These are phyloP conservation scores for Zaprionus bogoriensis DNA, from an alignment of 2,888 invertebrate genomes.

Conservation along the genomic window DNA sequence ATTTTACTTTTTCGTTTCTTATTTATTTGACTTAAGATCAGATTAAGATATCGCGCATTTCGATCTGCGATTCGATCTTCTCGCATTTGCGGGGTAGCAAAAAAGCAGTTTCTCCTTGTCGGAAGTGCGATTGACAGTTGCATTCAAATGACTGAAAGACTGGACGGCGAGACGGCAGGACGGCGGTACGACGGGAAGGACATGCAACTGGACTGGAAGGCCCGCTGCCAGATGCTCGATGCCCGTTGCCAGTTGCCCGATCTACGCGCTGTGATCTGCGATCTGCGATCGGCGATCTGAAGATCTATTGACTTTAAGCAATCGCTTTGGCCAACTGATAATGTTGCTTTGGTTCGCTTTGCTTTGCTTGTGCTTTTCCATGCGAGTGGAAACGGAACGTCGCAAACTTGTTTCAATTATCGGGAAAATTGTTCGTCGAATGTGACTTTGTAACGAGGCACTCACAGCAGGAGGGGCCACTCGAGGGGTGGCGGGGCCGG, in stretches of 20 bases:
- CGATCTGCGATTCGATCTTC: not conserved
- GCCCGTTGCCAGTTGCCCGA: too few relatives aligned
- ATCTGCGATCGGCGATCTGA: too few relatives aligned
- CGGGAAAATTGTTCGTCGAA: slow-evolving; percentile 38
- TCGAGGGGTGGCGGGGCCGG: not conserved
- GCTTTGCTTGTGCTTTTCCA: too few relatives aligned
- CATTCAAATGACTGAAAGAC: not conserved
- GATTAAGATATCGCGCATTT: not conserved
- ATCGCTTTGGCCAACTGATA: slow-evolving; percentile 34
- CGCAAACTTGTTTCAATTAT: slow-evolving; percentile 55
- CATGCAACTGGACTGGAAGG: not conserved
- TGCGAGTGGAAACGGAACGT: slow-evolving; percentile 6
- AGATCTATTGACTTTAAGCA: not conserved
- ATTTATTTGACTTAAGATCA: slow-evolving; percentile 1
- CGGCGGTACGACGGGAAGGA: not conserved
- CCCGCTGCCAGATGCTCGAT: too few relatives aligned
- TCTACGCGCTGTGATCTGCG: too few relatives aligned
- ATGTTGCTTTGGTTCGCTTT: slow-evolving; percentile 12
- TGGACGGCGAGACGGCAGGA: not conserved
- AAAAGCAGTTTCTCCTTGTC: not conserved
- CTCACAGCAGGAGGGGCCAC: not conserved
- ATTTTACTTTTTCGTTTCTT: not conserved
- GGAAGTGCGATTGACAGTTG: not conserved
- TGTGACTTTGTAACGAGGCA: slow-evolving; percentile 7
- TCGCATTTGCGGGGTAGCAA: not conserved